These are phyloP conservation scores for Trichoplusia ni DNA, from an alignment of 1,140 invertebrate genomes.

Conservation along the genomic window DNA sequence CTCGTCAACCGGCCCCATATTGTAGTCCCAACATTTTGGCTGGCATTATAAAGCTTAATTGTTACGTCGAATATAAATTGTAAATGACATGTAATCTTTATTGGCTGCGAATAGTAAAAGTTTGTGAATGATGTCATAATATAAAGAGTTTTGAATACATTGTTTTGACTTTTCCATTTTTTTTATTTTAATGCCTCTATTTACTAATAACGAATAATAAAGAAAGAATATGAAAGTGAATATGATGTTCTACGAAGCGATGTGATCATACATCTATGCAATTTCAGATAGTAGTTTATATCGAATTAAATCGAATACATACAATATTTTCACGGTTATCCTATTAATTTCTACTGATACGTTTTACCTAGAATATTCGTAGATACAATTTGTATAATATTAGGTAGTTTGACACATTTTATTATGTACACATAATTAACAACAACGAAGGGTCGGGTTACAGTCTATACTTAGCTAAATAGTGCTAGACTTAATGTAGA, in stretches of 20 bases:
- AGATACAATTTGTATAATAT: slow-evolving; percentile 9
- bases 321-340: too few relatives aligned
- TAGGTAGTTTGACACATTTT: slow-evolving; percentile 26
- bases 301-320: too few relatives aligned
- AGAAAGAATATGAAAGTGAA: neutral
- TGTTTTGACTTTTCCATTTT: slow-evolving; percentile 18
- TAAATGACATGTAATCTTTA: slow-evolving; percentile 25
- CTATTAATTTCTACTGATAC: neutral
- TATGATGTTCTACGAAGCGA: slow-evolving; percentile 21
- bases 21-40: neutral
- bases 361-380: slow-evolving; percentile 1
- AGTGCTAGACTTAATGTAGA: neutral
- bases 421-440: slow-evolving; percentile 42
- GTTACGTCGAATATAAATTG: slow-evolving; percentile 31
- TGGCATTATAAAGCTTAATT: slow-evolving; percentile 18
- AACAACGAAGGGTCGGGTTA: slow-evolving; percentile 36
- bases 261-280: slow-evolving; percentile 27
- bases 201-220: slow-evolving; percentile 22
- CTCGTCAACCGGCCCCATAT: neutral
- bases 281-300: neutral
- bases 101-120: slow-evolving; percentile 5
- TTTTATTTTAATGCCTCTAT: slow-evolving; percentile 20
- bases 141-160: slow-evolving; percentile 39
- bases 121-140: slow-evolving; percentile 15
- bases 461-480: slow-evolving; percentile 24